Conservation (phyloP, 2,888 invertebrate genomes). For the Deladenus siricidicola region DNA sequence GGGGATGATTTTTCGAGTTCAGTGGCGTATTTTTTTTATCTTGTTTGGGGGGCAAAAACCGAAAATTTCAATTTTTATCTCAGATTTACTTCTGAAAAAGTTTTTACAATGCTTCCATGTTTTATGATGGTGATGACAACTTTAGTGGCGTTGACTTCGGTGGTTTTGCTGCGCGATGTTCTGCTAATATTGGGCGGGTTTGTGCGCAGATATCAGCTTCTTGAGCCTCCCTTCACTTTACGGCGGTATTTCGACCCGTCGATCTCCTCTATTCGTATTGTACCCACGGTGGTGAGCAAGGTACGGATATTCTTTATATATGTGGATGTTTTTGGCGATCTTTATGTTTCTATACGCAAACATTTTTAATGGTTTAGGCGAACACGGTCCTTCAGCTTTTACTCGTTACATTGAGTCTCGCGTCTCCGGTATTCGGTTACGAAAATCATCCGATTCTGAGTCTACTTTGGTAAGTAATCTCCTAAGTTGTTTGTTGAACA, state of each 20-base stretch:
- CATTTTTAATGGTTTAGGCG: conserved; percentile 44
- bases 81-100: too few relatives aligned
- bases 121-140: too few relatives aligned
- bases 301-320: conserved; percentile 55
- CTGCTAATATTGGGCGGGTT: conserved; percentile 75
- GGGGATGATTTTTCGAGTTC: too few relatives aligned
- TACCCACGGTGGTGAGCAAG: conserved; percentile 86
- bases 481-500: background rate
- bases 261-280: conserved; percentile 58
- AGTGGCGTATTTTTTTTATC: too few relatives aligned
- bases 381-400: conserved; percentile 83
- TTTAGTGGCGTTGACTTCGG: conserved; percentile 61
- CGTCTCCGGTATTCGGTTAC: conserved; percentile 81
- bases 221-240: conserved; percentile 34
- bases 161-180: conserved; percentile 77
- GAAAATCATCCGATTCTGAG: conserved; percentile 69
- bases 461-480: conserved; percentile 14
- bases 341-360: background rate
- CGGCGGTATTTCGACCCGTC: conserved; percentile 47
- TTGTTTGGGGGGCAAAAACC: too few relatives aligned
- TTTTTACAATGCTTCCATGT: too few relatives aligned
- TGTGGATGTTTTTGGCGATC: background rate
- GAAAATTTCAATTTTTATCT: too few relatives aligned
- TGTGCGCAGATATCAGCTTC: conserved; percentile 69
- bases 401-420: conserved; percentile 75